Evolutionary conservation across 2,797 vertebrate genomes (phyloP).

Genomic region (Nyctibius grandis): DNA sequence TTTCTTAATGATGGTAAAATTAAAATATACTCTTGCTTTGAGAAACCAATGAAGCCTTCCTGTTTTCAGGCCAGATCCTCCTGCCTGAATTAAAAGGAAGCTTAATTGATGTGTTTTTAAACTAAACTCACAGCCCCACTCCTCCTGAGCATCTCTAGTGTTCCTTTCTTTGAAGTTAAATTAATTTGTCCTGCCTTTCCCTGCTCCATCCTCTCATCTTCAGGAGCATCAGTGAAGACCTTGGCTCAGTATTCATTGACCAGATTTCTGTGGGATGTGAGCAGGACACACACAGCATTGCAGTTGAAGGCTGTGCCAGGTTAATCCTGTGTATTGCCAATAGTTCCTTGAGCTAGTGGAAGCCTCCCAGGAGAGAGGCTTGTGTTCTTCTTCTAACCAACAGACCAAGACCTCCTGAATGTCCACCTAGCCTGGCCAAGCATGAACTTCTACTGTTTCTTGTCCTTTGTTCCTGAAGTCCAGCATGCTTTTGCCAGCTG

Average conservation of each 20-base stretch:
- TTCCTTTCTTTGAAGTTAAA: slow-evolving; percentile 24
- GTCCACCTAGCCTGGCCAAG: not conserved
- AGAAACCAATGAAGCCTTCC: slow-evolving; percentile 72
- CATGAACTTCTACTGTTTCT: not conserved
- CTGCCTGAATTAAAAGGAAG: slow-evolving; percentile 69
- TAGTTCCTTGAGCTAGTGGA: not conserved
- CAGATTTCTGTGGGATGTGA: not conserved
- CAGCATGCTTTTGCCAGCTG: not conserved
- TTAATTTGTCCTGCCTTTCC: not conserved
- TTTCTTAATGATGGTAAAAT: slow-evolving; percentile 86
- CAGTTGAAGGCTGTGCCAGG: not conserved
- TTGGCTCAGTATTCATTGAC: not conserved
- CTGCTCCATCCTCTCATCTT: not conserved
- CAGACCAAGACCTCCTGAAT: not conserved
- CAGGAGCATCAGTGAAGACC: not conserved
- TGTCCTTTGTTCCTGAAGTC: not conserved
- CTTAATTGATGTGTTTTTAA: slow-evolving; percentile 67
- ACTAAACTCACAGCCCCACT: not conserved
- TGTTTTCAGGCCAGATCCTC: slow-evolving; percentile 59
- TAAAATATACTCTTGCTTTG: slow-evolving; percentile 78
- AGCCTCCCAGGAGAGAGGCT: not conserved
- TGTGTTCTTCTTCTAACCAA: not conserved
- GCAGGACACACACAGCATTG: not conserved
- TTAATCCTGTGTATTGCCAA: not conserved
- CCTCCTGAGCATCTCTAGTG: not conserved